A percentile compares a stretch with the other conserved stretches of the same genome.
Conservation (phyloP, 2,113 vertebrate species). For the Condylura cristata region DNA sequence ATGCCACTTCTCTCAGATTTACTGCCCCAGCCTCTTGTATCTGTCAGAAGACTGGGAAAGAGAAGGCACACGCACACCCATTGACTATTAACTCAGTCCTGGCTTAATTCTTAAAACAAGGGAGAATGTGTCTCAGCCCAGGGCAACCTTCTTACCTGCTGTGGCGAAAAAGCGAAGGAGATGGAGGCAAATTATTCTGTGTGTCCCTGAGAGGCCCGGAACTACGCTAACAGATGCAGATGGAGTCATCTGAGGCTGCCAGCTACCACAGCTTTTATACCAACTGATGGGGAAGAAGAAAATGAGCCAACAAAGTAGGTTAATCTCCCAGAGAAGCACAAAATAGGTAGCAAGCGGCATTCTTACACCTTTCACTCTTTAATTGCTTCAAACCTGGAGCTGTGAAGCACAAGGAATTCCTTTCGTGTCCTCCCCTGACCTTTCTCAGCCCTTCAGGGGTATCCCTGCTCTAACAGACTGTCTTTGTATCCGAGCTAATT, state of each 20-base stretch:
- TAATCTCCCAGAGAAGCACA: conserved; percentile 60
- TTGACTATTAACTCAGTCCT: not conserved
- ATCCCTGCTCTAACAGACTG: not conserved
- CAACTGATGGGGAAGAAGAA: conserved; percentile 17
- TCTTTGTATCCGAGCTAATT: not conserved
- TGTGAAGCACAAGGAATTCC: not conserved
- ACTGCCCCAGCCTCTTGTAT: not conserved
- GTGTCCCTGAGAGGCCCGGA: not conserved
- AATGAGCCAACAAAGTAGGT: conserved; percentile 62
- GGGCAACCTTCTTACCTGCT: conserved; percentile 7
- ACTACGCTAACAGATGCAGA: not conserved
- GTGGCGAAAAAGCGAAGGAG: not conserved
- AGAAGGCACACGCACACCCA: not conserved
- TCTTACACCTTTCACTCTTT: conserved; percentile 54
- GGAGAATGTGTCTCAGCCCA: not conserved
- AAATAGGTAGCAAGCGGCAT: conserved; percentile 42
- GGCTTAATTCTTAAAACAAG: not conserved
- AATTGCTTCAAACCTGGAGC: conserved; percentile 22
- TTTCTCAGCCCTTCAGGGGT: not conserved
- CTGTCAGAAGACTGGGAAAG: conserved; percentile 17
- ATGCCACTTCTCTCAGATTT: not conserved
- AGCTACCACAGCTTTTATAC: not conserved
- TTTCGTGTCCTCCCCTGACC: conserved; percentile 35
- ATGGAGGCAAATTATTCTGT: not conserved
- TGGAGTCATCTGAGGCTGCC: not conserved